A percentile compares a stretch with the other conserved stretches of the same genome.
These are phyloP conservation scores for Metellina segmentata DNA, from an alignment of 2,888 invertebrate genomes.

Conservation along the genomic window DNA sequence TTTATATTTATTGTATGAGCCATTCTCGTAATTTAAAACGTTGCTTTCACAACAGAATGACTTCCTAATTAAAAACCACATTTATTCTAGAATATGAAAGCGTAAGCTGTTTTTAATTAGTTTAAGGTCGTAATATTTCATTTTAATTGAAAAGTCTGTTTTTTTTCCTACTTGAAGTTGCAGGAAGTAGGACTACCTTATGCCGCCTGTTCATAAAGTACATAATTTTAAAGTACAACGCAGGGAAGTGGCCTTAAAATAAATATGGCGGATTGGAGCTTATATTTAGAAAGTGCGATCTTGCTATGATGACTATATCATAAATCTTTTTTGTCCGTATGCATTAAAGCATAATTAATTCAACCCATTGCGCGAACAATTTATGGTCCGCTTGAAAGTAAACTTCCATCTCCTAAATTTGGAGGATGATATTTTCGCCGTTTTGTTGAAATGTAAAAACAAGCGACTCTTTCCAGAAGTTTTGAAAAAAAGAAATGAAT, in stretches of 20 bases:
- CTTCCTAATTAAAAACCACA: slow-evolving; percentile 28
- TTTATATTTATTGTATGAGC: background rate
- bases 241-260: slow-evolving; percentile 15
- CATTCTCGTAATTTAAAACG: slow-evolving; percentile 19
- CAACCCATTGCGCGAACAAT: slow-evolving; percentile 40
- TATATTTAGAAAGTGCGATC: slow-evolving; percentile 45
- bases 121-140: slow-evolving; percentile 41
- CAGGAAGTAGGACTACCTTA: background rate
- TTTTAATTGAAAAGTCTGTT: slow-evolving; percentile 21
- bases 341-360: slow-evolving; percentile 58
- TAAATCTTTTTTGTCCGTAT: slow-evolving; percentile 56
- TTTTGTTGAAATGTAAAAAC: slow-evolving; percentile 42
- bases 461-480: background rate
- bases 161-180: slow-evolving; percentile 3
- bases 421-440: slow-evolving; percentile 20
- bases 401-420: slow-evolving; percentile 49
- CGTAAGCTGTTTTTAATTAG: slow-evolving; percentile 40
- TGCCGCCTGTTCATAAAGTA: background rate
- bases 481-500: background rate
- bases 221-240: slow-evolving; percentile 5
- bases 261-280: slow-evolving; percentile 44
- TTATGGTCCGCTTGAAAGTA: slow-evolving; percentile 59
- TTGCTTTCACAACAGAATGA: slow-evolving; percentile 35
- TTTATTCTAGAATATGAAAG: slow-evolving; percentile 25
- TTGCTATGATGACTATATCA: slow-evolving; percentile 42